phyloP scores from a whole-genome alignment of 2,113 vertebrate species.

The Hemiprocne comata region DNA sequence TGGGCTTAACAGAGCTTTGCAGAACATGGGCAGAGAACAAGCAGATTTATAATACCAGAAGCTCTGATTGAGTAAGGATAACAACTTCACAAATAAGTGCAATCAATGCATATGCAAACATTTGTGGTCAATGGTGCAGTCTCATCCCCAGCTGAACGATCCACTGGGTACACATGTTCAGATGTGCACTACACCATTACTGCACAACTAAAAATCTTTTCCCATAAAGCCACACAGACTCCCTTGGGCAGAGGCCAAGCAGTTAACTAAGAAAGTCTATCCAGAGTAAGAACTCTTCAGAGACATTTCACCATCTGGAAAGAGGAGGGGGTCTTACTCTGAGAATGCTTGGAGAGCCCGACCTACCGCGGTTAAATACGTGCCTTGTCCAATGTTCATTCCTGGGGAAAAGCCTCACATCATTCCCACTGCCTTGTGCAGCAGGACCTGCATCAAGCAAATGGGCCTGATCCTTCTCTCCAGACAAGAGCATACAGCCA shows the following conservation, averaged over 20 bases:
- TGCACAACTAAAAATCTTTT: not conserved
- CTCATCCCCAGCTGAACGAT: not conserved
- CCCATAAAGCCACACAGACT: conserved; percentile 55
- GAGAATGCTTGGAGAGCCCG: not conserved
- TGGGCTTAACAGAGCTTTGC: not conserved
- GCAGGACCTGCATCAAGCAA: not conserved
- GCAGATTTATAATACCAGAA: not conserved
- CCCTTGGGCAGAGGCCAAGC: conserved; percentile 56
- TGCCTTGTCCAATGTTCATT: not conserved
- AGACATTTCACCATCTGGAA: conserved; percentile 58
- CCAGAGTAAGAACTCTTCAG: conserved; percentile 25
- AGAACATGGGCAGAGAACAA: not conserved
- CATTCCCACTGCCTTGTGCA: not conserved
- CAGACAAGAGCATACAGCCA: not conserved
- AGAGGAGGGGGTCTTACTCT: not conserved
- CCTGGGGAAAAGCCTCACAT: not conserved
- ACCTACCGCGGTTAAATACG: not conserved
- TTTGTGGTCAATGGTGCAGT: not conserved
- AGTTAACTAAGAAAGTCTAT: conserved; percentile 35
- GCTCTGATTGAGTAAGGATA: not conserved
- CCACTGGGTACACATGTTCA: not conserved
- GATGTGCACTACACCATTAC: not conserved
- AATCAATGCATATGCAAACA: not conserved
- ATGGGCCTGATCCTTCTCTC: not conserved
- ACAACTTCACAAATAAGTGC: conserved; percentile 5